phyloP scores from a whole-genome alignment of 2,888 invertebrate species.

The Autographa pulchrina region DNA sequence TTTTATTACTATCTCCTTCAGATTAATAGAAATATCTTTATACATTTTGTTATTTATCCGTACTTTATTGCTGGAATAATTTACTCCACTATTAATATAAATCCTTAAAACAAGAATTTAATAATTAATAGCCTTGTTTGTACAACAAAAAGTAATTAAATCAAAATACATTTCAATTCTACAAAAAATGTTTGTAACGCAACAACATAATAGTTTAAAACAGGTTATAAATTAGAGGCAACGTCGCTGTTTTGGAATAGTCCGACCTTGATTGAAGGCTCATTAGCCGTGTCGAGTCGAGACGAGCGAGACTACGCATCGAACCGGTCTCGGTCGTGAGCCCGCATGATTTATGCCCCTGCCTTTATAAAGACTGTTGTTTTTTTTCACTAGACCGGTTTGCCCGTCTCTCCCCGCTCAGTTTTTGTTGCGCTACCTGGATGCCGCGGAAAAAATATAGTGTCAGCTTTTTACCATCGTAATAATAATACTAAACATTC shows the following conservation, averaged over 20 bases:
- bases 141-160: conserved; percentile 5
- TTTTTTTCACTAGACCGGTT: conserved; percentile 82
- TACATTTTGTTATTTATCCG: conserved; percentile 32
- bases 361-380: conserved; percentile 80
- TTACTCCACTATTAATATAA: neutral
- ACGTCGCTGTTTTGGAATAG: conserved; percentile 70
- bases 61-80: neutral
- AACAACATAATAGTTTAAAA: conserved; percentile 59
- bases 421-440: conserved; percentile 86
- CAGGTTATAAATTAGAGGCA: conserved; percentile 72
- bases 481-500: conserved; percentile 88
- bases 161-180: conserved; percentile 18
- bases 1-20: conserved; percentile 79
- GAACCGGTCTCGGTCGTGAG: conserved; percentile 83
- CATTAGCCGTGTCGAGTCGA: conserved; percentile 80
- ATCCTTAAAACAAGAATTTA: neutral
- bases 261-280: conserved; percentile 88
- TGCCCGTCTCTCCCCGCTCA: conserved; percentile 71
- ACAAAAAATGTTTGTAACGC: conserved; percentile 17
- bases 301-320: conserved; percentile 72
- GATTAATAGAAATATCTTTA: conserved; percentile 63
- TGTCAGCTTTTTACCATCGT: conserved; percentile 81
- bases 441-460: conserved; percentile 81
- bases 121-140: neutral
- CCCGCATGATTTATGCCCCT: conserved; percentile 86